Percentiles rank a stretch among this genome's conserved stretches.
Conservation (phyloP, 1,140 invertebrate species). For the Cepaea nemoralis region DNA sequence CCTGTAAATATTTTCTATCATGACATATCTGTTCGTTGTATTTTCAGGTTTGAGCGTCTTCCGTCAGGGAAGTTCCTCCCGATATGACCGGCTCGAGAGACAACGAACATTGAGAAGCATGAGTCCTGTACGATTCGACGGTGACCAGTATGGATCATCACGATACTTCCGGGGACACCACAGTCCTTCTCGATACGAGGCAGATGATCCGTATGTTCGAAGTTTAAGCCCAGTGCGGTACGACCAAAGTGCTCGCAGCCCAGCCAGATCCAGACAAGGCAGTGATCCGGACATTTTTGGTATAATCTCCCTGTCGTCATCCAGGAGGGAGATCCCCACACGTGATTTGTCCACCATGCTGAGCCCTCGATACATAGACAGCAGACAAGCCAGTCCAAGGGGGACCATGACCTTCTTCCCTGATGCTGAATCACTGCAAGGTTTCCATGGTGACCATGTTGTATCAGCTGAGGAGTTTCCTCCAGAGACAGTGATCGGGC, state of each 20-base stretch:
- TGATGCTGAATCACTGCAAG: constrained; percentile 57
- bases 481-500: constrained; percentile 35
- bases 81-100: constrained; percentile 37
- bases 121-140: constrained; percentile 53
- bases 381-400: constrained; percentile 61
- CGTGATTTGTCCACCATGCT: constrained; percentile 49
- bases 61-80: constrained; percentile 37
- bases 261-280: constrained; percentile 58
- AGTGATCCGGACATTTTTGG: constrained; percentile 63
- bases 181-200: constrained; percentile 60
- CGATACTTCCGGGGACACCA: constrained; percentile 45
- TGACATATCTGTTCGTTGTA: too few relatives aligned
- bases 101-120: constrained; percentile 53
- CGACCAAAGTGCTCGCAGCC: constrained; percentile 60
- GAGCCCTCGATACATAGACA: constrained; percentile 63
- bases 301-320: constrained; percentile 51
- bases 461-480: constrained; percentile 32
- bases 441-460: constrained; percentile 40
- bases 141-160: constrained; percentile 2
- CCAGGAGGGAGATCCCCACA: constrained; percentile 54
- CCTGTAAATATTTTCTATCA: too few relatives aligned
- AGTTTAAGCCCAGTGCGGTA: constrained; percentile 54
- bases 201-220: constrained; percentile 54
- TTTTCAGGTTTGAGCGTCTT: constrained; percentile 29
- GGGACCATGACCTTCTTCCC: constrained; percentile 61